These are phyloP conservation scores for Hydropotes inermis DNA, from an alignment of 2,113 vertebrate species.

Conservation along the genomic window DNA sequence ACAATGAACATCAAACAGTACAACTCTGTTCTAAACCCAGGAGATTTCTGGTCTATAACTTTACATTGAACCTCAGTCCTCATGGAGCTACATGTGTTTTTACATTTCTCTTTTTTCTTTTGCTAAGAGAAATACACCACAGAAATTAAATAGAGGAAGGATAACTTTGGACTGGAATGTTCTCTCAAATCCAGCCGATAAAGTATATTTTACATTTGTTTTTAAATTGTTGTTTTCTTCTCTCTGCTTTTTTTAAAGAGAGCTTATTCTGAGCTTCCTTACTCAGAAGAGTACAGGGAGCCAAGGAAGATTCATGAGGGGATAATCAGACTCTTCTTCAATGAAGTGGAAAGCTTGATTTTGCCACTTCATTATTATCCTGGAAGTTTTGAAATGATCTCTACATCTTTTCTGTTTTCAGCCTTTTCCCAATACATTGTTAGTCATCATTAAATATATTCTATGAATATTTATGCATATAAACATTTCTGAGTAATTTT, in stretches of 20 bases:
- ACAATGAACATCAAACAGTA: not conserved
- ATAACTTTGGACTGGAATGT: not conserved
- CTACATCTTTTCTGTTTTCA: not conserved
- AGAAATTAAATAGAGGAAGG: not conserved
- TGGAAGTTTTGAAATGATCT: not conserved
- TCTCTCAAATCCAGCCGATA: not conserved
- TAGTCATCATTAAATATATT: not conserved
- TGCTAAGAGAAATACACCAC: not conserved
- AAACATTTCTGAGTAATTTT: not conserved
- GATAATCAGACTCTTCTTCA: not conserved
- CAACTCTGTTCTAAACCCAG: not conserved
- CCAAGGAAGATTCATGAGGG: not conserved
- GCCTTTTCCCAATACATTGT: not conserved
- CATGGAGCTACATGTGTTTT: not conserved
- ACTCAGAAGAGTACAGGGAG: not conserved
- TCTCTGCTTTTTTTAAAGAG: not conserved
- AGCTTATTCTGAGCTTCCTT: not conserved
- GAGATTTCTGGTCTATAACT: not conserved
- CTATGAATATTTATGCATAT: not conserved
- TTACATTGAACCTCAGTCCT: not conserved
- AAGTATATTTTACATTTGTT: not conserved
- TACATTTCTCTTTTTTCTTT: not conserved
- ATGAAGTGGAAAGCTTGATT: not conserved
- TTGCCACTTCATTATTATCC: not conserved
- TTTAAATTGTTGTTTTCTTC: not conserved